These are phyloP conservation scores for Umimayanthus chanpuru DNA, from an alignment of 92 coral and sea anemone species.

Conservation along the genomic window DNA sequence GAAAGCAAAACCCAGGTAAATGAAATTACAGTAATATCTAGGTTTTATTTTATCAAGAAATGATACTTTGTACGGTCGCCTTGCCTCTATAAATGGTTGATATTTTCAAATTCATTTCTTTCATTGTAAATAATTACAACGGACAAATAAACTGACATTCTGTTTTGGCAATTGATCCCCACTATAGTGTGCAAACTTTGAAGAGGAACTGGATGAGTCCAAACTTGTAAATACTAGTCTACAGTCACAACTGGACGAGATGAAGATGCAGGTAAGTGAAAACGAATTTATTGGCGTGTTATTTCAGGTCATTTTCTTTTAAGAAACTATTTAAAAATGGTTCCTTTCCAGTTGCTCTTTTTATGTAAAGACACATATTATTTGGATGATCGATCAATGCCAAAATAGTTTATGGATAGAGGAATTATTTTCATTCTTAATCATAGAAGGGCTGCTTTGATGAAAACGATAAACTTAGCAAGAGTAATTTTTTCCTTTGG, in stretches of 20 bases:
- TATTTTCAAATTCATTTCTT: too few species aligned
- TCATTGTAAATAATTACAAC: neutral
- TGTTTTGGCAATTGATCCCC: neutral
- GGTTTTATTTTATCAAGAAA: too few species aligned
- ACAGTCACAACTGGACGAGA: constrained; percentile 84
- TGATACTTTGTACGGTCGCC: neutral
- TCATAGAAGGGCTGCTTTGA: too few species aligned
- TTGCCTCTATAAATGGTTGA: neutral
- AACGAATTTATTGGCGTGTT: neutral
- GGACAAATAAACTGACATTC: neutral
- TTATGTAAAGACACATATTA: too few species aligned
- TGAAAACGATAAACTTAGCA: too few species aligned
- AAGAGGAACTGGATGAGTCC: constrained; percentile 89
- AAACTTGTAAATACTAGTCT: constrained; percentile 71
- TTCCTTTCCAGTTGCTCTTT: neutral
- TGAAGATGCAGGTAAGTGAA: constrained; percentile 88
- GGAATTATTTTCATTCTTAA: too few species aligned
- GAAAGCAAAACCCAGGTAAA: constrained; percentile 83
- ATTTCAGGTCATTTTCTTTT: too few species aligned
- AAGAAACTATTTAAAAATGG: too few species aligned
- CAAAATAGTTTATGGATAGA: too few species aligned
- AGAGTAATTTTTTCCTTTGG: too few species aligned
- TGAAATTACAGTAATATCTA: neutral
- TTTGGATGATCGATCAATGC: too few species aligned
- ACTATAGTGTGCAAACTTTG: constrained; percentile 73